Conservation (phyloP, 1,140 invertebrate genomes). For the Trichonephila inaurata region DNA sequence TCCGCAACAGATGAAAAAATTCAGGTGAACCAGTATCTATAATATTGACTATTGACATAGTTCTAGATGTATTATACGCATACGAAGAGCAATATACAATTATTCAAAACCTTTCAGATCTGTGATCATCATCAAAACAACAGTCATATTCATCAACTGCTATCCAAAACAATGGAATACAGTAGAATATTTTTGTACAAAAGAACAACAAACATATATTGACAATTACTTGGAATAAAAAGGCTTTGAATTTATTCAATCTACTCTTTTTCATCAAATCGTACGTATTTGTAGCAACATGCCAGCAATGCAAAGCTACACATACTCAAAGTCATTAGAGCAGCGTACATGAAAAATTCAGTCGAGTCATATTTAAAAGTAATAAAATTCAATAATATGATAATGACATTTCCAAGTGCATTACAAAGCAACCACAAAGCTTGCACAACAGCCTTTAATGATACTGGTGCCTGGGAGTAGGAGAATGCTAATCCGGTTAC, state of each 20-base stretch:
- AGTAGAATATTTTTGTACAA: too few species aligned
- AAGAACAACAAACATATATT: too few species aligned
- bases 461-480: constrained; percentile 90
- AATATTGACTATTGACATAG: neutral
- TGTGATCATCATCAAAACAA: too few species aligned
- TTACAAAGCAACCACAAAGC: constrained; percentile 93
- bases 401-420: constrained; percentile 89
- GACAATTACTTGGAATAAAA: too few species aligned
- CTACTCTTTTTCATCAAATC: too few species aligned
- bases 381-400: neutral
- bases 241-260: too few species aligned
- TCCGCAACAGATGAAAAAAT: neutral
- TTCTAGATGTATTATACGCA: too few species aligned
- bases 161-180: too few species aligned
- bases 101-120: too few species aligned
- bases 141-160: too few species aligned
- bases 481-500: constrained; percentile 95
- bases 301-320: constrained; percentile 90
- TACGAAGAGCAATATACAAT: too few species aligned
- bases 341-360: constrained; percentile 94
- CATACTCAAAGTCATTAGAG: constrained; percentile 91
- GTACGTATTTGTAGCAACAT: constrained; percentile 81
- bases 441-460: constrained; percentile 95
- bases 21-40: neutral
- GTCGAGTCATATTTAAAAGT: constrained; percentile 83